These are phyloP conservation scores for Pocillopora verrucosa DNA, from an alignment of 64 coral and sea anemone species.

Conservation along the genomic window DNA sequence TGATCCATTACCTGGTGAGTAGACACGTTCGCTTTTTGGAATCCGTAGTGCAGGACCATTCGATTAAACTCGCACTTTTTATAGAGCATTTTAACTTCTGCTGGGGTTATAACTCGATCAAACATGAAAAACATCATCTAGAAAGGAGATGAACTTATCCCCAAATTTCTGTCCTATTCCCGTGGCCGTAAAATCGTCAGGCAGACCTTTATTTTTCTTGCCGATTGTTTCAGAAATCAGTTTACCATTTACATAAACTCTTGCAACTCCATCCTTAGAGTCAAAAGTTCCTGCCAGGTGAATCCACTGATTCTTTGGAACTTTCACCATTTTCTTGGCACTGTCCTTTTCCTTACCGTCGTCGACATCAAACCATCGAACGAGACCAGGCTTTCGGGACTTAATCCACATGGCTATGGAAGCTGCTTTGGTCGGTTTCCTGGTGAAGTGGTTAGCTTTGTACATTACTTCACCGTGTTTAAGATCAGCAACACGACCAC, in stretches of 20 bases:
- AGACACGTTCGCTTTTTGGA: constrained; percentile 78
- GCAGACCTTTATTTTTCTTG: constrained; percentile 74
- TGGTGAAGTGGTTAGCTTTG: constrained; percentile 51
- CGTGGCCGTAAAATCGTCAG: constrained; percentile 76
- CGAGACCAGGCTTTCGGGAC: constrained; percentile 71
- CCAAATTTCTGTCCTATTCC: constrained; percentile 87
- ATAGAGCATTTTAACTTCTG: constrained; percentile 80
- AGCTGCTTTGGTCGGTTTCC: constrained; percentile 88
- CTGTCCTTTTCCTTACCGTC: constrained; percentile 18
- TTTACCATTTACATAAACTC: constrained; percentile 92
- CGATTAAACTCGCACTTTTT: constrained; percentile 89
- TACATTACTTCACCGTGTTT: constrained; percentile 82
- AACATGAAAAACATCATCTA: constrained; percentile 96
- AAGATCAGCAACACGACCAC: constrained; percentile 70
- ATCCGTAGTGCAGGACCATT: constrained; percentile 89
- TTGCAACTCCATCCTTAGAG: constrained; percentile 79
- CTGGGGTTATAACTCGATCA: constrained; percentile 71
- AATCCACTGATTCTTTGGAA: constrained; percentile 87
- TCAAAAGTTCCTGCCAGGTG: constrained; percentile 92
- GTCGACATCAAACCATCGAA: constrained; percentile 87
- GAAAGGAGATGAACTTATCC: constrained; percentile 67
- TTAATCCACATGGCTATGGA: constrained; percentile 98
- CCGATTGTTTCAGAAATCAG: constrained; percentile 73
- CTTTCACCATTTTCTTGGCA: constrained; percentile 11
- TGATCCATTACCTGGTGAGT: constrained; percentile 71